Percentiles rank a stretch among this genome's conserved stretches.
These are phyloP conservation scores for Papilio gigon DNA, from an alignment of 2,888 invertebrate species.

Conservation along the genomic window DNA sequence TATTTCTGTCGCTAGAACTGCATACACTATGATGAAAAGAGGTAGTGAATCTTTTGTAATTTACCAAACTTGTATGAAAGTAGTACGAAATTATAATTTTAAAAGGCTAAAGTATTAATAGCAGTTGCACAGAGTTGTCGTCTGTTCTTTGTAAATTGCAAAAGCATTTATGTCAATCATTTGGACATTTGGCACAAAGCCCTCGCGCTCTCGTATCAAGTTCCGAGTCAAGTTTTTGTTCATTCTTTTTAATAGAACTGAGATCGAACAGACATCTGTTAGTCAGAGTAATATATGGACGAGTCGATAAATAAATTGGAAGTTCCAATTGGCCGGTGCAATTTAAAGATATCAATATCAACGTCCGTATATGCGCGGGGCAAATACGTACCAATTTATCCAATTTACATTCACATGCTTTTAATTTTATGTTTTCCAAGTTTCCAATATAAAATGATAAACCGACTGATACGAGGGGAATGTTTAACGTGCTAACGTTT, in stretches of 20 bases:
- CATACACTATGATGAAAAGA: not conserved
- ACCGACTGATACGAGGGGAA: too few relatives aligned
- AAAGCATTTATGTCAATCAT: constrained; percentile 14
- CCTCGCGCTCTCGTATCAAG: not conserved
- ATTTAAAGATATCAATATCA: constrained; percentile 35
- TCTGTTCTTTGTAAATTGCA: not conserved
- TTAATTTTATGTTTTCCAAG: constrained; percentile 4
- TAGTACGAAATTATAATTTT: not conserved
- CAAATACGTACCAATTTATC: constrained; percentile 25
- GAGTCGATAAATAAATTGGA: constrained; percentile 21
- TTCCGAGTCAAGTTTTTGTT: constrained; percentile 2
- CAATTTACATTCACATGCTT: constrained; percentile 11
- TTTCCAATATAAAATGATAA: not conserved
- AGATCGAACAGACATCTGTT: constrained; percentile 6
- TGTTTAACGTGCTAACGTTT: too few relatives aligned
- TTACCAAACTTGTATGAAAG: not conserved
- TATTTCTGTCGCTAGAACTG: not conserved
- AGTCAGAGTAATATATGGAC: constrained; percentile 17
- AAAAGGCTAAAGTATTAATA: not conserved
- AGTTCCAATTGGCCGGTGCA: constrained; percentile 15
- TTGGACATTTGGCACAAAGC: constrained; percentile 16
- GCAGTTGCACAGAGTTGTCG: not conserved
- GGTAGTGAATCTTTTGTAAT: not conserved
- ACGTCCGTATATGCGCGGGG: constrained; percentile 14
- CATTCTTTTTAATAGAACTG: constrained; percentile 11